These are phyloP conservation scores for Mya arenaria DNA, from an alignment of 1,140 invertebrate species.

Conservation along the genomic window DNA sequence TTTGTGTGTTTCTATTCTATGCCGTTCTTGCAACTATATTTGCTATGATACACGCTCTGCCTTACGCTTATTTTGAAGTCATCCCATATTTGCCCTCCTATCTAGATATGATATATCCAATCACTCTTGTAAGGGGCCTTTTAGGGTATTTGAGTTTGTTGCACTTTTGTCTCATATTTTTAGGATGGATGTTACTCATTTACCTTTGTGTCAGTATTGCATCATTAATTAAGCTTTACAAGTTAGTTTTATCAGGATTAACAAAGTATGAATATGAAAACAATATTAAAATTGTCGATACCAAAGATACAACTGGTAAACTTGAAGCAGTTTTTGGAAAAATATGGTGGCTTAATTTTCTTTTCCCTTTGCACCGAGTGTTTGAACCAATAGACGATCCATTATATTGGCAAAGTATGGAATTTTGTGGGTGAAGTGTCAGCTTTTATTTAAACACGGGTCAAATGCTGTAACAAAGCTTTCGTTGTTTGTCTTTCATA, in stretches of 20 bases:
- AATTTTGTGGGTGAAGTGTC: no score
- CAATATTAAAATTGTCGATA: constrained; percentile 58
- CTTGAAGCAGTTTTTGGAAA: constrained; percentile 62
- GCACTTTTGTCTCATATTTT: neutral
- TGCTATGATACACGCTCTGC: constrained; percentile 34
- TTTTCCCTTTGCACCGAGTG: constrained; percentile 61
- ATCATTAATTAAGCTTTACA: constrained; percentile 31
- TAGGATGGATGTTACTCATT: constrained; percentile 48
- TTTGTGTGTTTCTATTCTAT: constrained; percentile 89
- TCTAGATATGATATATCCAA: constrained; percentile 39
- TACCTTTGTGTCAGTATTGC: constrained; percentile 39
- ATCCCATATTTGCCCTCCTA: constrained; percentile 42
- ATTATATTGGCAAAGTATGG: constrained; percentile 58
- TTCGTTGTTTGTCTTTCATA: no score
- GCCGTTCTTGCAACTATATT: constrained; percentile 26
- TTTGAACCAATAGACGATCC: constrained; percentile 61
- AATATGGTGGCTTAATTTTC: constrained; percentile 62
- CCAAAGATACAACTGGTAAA: constrained; percentile 46
- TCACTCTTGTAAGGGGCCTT: constrained; percentile 33
- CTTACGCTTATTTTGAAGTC: constrained; percentile 41
- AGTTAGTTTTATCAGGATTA: constrained; percentile 47
- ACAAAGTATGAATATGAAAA: constrained; percentile 65
- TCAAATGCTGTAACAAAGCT: no score
- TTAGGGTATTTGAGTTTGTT: constrained; percentile 32
- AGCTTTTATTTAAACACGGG: no score